These are phyloP conservation scores for Procambarus clarkii DNA, from an alignment of 1,140 invertebrate genomes.

Conservation along the genomic window DNA sequence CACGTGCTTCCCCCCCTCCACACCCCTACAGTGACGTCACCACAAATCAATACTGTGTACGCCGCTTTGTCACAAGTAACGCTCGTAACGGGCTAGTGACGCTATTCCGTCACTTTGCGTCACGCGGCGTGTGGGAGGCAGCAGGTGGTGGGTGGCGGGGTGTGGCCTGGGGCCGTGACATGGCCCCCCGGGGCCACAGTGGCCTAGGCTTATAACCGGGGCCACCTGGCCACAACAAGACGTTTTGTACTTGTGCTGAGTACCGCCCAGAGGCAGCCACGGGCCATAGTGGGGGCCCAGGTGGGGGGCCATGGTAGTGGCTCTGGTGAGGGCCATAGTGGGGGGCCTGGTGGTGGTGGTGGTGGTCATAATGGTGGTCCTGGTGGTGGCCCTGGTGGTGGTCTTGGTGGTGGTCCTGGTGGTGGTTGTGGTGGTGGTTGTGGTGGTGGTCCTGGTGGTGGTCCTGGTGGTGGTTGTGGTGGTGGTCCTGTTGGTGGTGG, in stretches of 20 bases:
- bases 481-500: too few relatives aligned
- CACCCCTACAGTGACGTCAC: conserved; percentile 22
- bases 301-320: too few relatives aligned
- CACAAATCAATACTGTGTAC: conserved; percentile 23
- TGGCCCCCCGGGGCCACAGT: neutral
- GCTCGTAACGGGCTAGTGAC: neutral
- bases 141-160: neutral
- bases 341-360: too few relatives aligned
- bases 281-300: too few relatives aligned
- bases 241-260: conserved; percentile 36
- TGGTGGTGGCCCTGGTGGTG: too few relatives aligned
- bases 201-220: neutral
- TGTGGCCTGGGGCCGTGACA: neutral
- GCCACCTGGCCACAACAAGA: conserved; percentile 10
- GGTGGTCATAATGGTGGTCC: too few relatives aligned
- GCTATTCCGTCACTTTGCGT: neutral
- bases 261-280: neutral
- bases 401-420: too few relatives aligned
- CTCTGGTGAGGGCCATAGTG: too few relatives aligned
- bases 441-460: too few relatives aligned
- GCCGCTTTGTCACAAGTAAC: conserved; percentile 35
- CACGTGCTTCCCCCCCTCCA: conserved; percentile 35
- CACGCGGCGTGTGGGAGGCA: neutral
- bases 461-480: too few relatives aligned
- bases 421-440: too few relatives aligned